These are phyloP conservation scores for Sturnus vulgaris DNA, from an alignment of 2,113 vertebrate species.

Conservation along the genomic window DNA sequence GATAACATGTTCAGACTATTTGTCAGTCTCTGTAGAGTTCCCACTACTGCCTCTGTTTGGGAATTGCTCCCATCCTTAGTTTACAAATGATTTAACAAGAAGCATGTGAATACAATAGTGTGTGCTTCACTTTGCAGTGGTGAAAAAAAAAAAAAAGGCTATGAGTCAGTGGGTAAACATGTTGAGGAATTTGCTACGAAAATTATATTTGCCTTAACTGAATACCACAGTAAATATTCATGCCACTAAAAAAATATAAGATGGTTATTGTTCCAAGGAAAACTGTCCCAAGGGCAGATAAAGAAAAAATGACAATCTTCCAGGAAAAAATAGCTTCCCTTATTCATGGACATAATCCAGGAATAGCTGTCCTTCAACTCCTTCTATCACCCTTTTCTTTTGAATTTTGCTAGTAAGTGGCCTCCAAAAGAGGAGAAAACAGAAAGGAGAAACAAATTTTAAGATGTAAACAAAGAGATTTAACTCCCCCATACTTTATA, in stretches of 20 bases:
- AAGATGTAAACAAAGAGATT: neutral
- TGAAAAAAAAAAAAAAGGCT: conserved; percentile 4
- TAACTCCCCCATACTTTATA: neutral
- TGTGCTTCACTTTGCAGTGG: neutral
- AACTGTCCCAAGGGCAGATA: conserved; percentile 42
- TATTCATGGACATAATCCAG: conserved; percentile 3
- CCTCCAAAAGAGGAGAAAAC: neutral
- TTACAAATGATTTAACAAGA: conserved; percentile 15
- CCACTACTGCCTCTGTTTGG: conserved; percentile 1
- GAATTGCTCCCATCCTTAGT: conserved; percentile 32
- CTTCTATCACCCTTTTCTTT: conserved; percentile 6
- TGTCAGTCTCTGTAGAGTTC: conserved; percentile 31
- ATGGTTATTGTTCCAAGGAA: conserved; percentile 50
- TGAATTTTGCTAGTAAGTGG: conserved; percentile 2
- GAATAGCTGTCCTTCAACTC: conserved; percentile 48
- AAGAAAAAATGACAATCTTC: conserved; percentile 15
- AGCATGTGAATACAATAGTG: conserved; percentile 34
- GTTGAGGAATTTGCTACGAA: conserved; percentile 52
- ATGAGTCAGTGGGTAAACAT: conserved; percentile 34
- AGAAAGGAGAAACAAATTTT: neutral
- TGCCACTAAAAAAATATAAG: conserved; percentile 15
- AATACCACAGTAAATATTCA: conserved; percentile 68
- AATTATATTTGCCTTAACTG: conserved; percentile 45
- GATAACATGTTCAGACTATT: conserved; percentile 39
- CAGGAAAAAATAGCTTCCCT: conserved; percentile 44